Percentiles rank a stretch among this genome's conserved stretches.
Conservation (phyloP, 2,113 vertebrate species). For the Myotis brandtii region DNA sequence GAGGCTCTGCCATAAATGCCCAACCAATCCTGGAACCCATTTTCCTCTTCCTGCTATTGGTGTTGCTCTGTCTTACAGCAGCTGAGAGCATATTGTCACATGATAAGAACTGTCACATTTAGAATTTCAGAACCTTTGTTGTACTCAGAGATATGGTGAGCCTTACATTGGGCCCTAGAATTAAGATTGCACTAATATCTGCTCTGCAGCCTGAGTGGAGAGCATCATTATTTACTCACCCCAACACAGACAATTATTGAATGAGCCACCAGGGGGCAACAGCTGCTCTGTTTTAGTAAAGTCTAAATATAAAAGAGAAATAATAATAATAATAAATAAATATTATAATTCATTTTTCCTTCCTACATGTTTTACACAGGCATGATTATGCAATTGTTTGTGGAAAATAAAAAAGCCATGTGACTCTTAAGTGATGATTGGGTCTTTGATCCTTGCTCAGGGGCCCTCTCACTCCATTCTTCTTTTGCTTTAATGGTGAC, state of each 20-base stretch:
- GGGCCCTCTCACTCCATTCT: not conserved
- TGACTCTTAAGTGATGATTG: not conserved
- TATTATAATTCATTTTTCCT: not conserved
- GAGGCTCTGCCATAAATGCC: not conserved
- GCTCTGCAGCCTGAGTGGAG: not conserved
- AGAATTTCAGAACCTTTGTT: not conserved
- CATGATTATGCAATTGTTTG: not conserved
- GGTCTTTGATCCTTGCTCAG: not conserved
- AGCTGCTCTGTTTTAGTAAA: not conserved
- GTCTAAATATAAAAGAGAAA: not conserved
- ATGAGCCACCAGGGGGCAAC: conserved; percentile 7
- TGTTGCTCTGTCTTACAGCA: not conserved
- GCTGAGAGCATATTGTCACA: not conserved
- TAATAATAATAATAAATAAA: no score
- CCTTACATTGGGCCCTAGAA: not conserved
- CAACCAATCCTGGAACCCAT: not conserved
- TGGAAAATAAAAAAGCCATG: not conserved
- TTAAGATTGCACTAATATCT: not conserved
- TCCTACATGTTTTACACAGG: not conserved
- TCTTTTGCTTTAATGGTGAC: not conserved
- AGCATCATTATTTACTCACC: not conserved
- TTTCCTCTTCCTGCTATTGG: not conserved
- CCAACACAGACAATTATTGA: not conserved
- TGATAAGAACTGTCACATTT: not conserved
- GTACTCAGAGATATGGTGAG: not conserved